Evolutionary conservation across 2,888 invertebrate species (phyloP).

Genomic region (Lithophane ornitopus): DNA sequence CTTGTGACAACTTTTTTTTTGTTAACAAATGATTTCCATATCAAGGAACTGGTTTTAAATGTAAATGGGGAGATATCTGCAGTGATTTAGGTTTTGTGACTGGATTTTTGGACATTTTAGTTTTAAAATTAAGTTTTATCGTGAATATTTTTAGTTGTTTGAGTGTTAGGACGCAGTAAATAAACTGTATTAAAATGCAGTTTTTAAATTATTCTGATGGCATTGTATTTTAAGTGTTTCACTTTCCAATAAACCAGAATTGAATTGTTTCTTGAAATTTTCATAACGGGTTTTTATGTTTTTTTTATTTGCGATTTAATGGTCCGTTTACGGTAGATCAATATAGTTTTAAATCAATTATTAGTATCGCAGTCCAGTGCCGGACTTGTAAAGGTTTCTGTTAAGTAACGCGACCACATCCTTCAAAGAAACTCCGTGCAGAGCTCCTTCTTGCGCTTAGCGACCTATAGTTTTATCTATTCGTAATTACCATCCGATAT

Average conservation of each 20-base stretch:
- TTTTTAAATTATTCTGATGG: neutral
- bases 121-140: neutral
- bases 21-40: conserved; percentile 23
- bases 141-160: neutral
- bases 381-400: neutral
- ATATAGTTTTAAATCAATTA: neutral
- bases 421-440: neutral
- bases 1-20: conserved; percentile 51
- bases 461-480: neutral
- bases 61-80: conserved; percentile 10
- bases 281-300: neutral
- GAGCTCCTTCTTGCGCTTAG: neutral
- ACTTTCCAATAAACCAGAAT: neutral
- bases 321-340: neutral
- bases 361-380: neutral
- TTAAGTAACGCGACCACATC: too few relatives aligned
- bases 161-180: neutral
- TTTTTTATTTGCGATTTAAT: neutral
- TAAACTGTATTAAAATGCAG: neutral
- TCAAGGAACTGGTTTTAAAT: conserved; percentile 57
- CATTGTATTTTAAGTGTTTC: neutral
- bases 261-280: neutral
- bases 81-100: neutral
- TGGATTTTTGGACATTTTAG: neutral
- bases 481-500: neutral